These are phyloP conservation scores for Heliocidaris tuberculata DNA, from an alignment of 35 echinoderm and acorn worm species.

Conservation along the genomic window DNA sequence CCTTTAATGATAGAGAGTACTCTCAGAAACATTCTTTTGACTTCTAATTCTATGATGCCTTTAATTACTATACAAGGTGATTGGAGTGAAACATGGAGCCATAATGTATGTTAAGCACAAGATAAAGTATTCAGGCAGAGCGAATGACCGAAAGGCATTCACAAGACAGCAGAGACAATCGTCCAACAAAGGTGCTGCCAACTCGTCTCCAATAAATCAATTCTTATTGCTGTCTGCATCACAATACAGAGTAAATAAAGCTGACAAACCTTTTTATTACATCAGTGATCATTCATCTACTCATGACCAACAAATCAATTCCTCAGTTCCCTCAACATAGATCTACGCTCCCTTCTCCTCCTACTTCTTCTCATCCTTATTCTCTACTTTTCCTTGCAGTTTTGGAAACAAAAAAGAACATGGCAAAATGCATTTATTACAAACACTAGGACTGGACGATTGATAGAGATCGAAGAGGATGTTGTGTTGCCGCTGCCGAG, in stretches of 20 bases:
- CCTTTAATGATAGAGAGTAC: background rate
- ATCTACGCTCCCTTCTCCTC: background rate
- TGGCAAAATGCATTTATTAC: background rate
- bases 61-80: background rate
- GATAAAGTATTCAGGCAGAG: background rate
- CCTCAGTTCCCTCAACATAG: background rate
- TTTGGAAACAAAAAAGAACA: background rate
- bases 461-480: background rate
- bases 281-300: constrained; percentile 7
- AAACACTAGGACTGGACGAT: background rate
- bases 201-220: constrained; percentile 10
- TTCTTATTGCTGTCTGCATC: background rate
- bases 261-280: constrained; percentile 8
- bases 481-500: background rate
- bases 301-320: background rate
- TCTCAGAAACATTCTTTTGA: background rate
- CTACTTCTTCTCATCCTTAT: background rate
- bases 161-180: background rate
- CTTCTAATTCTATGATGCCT: background rate
- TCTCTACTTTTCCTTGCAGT: background rate
- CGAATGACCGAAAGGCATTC: background rate
- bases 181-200: background rate
- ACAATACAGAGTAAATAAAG: constrained; percentile 24
- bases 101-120: background rate
- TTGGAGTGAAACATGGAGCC: background rate